phyloP scores from a whole-genome alignment of 2,888 invertebrate species.

The Punctoribates punctum region DNA sequence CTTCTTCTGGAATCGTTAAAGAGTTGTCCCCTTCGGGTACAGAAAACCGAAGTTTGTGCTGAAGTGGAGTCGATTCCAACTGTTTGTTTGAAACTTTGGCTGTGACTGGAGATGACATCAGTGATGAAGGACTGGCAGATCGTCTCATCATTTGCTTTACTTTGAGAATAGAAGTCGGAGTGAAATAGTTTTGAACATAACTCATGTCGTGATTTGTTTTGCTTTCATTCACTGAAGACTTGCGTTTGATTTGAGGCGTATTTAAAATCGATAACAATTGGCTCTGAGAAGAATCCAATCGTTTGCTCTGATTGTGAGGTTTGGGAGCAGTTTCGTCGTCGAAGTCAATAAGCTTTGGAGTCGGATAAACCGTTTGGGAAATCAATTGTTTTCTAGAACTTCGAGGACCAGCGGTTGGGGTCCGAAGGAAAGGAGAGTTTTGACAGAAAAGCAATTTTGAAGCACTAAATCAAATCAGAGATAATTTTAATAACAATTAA shows the following conservation, averaged over 20 bases:
- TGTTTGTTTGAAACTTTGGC: not conserved
- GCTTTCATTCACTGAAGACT: constrained; percentile 50
- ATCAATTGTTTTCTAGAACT: not conserved
- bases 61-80: constrained; percentile 3
- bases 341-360: constrained; percentile 10
- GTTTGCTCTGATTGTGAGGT: not conserved
- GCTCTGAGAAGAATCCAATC: not conserved
- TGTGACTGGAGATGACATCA: not conserved
- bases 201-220: constrained; percentile 50
- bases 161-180: constrained; percentile 67
- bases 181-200: constrained; percentile 49
- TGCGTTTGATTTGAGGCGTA: constrained; percentile 60
- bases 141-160: constrained; percentile 49
- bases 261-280: constrained; percentile 56
- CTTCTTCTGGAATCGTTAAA: not conserved
- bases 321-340: not conserved
- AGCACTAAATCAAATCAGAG: not conserved
- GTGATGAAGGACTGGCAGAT: constrained; percentile 40
- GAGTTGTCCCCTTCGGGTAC: not conserved
- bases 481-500: not conserved
- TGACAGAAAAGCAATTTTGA: not conserved
- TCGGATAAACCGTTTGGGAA: constrained; percentile 2
- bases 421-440: constrained; percentile 24
- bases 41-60: constrained; percentile 15
- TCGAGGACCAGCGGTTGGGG: not conserved